Evolutionary conservation across 2,888 invertebrate species (phyloP), one percentile per base, ranked within the genome.

Genomic region (Ennomos erosarius): DNA sequence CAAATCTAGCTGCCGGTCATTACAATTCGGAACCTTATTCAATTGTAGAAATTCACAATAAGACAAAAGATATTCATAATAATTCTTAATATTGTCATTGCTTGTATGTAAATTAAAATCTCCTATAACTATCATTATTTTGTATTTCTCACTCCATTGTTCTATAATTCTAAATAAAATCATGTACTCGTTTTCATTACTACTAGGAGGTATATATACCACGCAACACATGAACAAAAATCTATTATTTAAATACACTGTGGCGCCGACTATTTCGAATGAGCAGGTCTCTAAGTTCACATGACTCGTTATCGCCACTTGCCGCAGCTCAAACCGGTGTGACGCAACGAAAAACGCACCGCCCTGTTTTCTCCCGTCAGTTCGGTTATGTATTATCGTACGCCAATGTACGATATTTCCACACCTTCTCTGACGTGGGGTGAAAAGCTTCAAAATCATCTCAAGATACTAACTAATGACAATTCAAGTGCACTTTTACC

Each of bases 171-270:
- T 48, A 64, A 68, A 71, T 40, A 71, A 59, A 13, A 64, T 16
- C 59, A 65, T 55, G 38, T 65, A 69, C 10, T 69, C 67, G 35
- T 50, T 44, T 37, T 67, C 65, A 49, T 16, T 56, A 62, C 64
- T 60, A n/a, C 39, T 50, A 1, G 70, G 70, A 6, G 68, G 70
- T 16, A 70, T 70, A 39, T 67, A 70, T 9, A 66, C 51, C 9
- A 68, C 60, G 44, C 65, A 65, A 57, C 55, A 61, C 10, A 65
- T 48, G 62, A 67, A 59, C 34, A 66, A 40, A 37, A 55, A 59
- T 42, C 40, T 59, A 33, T 51, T 49, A 12, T 51, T 39, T 26
- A 53, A 26, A 43, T 64, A 48, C 0, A 67, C 58, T 1, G 55
- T 45, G 13, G 60, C 61, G 45, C 59, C 36, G 34, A 66, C 63